phyloP scores from a whole-genome alignment of 1,140 invertebrate species.

The Diabrotica undecimpunctata region DNA sequence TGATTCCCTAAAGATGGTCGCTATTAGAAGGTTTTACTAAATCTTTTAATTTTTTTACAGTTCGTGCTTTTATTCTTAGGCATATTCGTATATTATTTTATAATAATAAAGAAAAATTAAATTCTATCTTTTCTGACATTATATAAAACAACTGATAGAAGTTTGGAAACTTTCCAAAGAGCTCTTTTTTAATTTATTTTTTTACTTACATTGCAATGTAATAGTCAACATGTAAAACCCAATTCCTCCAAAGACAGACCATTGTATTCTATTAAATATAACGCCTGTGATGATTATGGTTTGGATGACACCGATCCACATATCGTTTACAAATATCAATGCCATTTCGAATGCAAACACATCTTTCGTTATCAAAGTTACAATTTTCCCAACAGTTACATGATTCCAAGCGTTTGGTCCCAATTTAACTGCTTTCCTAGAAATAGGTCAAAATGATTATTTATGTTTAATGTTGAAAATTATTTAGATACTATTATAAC shows the following conservation, averaged over 20 bases:
- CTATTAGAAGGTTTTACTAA: too few relatives aligned
- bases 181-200: too few relatives aligned
- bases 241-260: slow-evolving; percentile 73
- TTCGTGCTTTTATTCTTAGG: too few relatives aligned
- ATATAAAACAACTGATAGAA: too few relatives aligned
- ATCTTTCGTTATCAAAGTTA: slow-evolving; percentile 90
- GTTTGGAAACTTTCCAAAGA: too few relatives aligned
- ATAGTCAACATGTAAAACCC: slow-evolving; percentile 74
- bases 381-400: slow-evolving; percentile 71
- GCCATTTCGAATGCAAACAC: slow-evolving; percentile 68
- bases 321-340: slow-evolving; percentile 67
- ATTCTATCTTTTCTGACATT: too few relatives aligned
- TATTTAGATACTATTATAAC: too few relatives aligned
- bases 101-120: too few relatives aligned
- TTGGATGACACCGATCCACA: slow-evolving; percentile 80
- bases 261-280: slow-evolving; percentile 70
- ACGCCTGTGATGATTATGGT: slow-evolving; percentile 72
- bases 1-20: too few relatives aligned
- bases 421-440: slow-evolving; percentile 72
- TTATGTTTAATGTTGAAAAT: too few relatives aligned
- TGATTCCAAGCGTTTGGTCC: slow-evolving; percentile 67
- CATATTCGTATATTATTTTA: too few relatives aligned
- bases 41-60: too few relatives aligned
- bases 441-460: slow-evolving; percentile 51
- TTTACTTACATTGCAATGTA: slow-evolving; percentile 69